These are phyloP conservation scores for Syngnathus typhle DNA, from an alignment of 2,113 vertebrate species.

Conservation along the genomic window DNA sequence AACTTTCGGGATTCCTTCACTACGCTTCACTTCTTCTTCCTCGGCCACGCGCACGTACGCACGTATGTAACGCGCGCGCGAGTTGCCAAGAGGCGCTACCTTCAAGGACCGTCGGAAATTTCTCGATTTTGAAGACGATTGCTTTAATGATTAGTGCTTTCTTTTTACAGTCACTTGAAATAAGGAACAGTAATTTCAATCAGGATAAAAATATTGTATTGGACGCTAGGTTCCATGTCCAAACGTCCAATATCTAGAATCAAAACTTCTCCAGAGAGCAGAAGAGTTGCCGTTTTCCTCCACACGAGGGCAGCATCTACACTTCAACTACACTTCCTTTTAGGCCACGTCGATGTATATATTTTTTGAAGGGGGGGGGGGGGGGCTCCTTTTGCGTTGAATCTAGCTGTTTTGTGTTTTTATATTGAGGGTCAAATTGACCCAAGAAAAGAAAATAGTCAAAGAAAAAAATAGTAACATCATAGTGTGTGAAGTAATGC, in stretches of 20 bases:
- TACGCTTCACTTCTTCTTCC: conserved; percentile 35
- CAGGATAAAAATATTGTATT: too few species aligned
- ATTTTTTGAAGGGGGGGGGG: not conserved
- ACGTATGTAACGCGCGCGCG: not conserved
- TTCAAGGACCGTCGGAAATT: conserved; percentile 30
- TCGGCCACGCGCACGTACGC: not conserved
- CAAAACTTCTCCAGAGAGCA: conserved; percentile 12
- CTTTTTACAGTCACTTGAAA: not conserved
- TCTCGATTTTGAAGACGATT: accelerated
- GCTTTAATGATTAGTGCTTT: too few species aligned
- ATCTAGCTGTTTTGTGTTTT: not conserved
- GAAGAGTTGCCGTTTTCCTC: conserved; percentile 50
- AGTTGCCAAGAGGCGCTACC: conserved; percentile 11
- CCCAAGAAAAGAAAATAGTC: not conserved
- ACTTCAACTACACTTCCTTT: conserved; percentile 50
- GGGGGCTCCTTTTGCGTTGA: not conserved
- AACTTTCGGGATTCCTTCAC: conserved; percentile 53
- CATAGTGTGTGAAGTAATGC: not conserved
- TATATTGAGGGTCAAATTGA: not conserved
- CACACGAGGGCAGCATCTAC: conserved; percentile 70
- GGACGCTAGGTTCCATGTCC: too few species aligned
- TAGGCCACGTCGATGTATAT: not conserved
- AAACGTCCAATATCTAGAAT: too few species aligned
- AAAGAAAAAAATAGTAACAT: not conserved
- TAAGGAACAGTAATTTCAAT: too few species aligned